Evolutionary conservation across 2,113 vertebrate species (phyloP), one percentile per base, ranked within the genome.

Genomic region (Nycticebus coucang): DNA sequence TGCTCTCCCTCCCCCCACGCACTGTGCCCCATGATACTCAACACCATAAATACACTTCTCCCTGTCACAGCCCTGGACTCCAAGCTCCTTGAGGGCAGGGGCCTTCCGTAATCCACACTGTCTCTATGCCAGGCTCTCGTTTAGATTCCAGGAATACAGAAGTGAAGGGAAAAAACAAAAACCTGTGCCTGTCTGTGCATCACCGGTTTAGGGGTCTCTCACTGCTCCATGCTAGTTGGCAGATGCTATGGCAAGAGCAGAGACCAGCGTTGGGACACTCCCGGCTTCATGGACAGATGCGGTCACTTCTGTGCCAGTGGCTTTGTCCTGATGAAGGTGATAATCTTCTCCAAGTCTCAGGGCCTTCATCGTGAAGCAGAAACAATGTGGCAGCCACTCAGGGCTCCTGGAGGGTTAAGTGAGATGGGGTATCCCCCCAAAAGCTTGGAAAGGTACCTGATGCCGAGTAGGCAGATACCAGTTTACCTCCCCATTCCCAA

Each of bases 1-100:
- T 0, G 2, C 3, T 14, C 55, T 0, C 3, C 1, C 41, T 41
- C 22, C 50, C 0, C 4, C 22, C 57, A 7, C 30, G 15, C 0
- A 5, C 41, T 15, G 0, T 5, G 55, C 33, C 35, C 35, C 7
- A 2, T 18, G 8, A 12, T 13, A 45, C 33, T 12, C 13, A 21
- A 55, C 5, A 0, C 1, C 21, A 14, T 4, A 11, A 0, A 28
- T 2, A 2, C 4, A 13, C 30, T 57, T 24, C 11, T 30, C 19
- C 0, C 4, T 9, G 30, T 77, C 77, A 59, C 5, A 15, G 30
- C 28, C 28, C 79, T 15, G 15, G 57, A 68, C 17, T 0, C 13
- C 33, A 53, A 5, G 28, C 22, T 50, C 17, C 66, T 28, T 72
- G 33, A 78, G 26, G 45, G 68, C 17, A 59, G 18, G 33, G 35